These are phyloP conservation scores for Oxygymnocypris stewartii DNA, from an alignment of 2,113 vertebrate species.

Conservation along the genomic window DNA sequence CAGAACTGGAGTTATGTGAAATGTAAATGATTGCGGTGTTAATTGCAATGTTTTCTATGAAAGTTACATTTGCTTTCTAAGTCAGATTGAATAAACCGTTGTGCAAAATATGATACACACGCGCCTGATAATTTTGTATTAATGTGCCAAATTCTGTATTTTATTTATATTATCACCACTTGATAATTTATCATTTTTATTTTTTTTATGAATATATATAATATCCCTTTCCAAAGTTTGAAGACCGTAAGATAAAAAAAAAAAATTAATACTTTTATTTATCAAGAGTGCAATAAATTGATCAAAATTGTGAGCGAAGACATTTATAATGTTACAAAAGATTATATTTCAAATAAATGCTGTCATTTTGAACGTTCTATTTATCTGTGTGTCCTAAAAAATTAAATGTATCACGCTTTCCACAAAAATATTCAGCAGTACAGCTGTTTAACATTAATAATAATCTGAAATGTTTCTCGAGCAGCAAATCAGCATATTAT, in stretches of 20 bases:
- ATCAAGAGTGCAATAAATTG: background rate
- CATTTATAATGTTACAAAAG: background rate
- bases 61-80: background rate
- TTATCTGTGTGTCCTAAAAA: background rate
- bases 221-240: no score
- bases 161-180: background rate
- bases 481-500: background rate
- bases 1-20: background rate
- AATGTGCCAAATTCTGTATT: background rate
- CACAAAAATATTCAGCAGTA: background rate
- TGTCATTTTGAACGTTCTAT: background rate
- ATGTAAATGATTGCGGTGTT: background rate
- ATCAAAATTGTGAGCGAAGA: background rate
- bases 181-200: background rate
- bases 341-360: background rate
- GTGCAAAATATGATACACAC: no score
- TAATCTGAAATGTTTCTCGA: background rate
- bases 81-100: background rate
- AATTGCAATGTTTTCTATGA: background rate
- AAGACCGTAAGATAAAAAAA: background rate
- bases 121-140: background rate
- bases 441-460: background rate
- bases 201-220: no score
- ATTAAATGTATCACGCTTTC: background rate
- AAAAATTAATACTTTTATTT: background rate